phyloP scores from a whole-genome alignment of 2,797 vertebrate species.

The Mormyrops boulengeri region DNA sequence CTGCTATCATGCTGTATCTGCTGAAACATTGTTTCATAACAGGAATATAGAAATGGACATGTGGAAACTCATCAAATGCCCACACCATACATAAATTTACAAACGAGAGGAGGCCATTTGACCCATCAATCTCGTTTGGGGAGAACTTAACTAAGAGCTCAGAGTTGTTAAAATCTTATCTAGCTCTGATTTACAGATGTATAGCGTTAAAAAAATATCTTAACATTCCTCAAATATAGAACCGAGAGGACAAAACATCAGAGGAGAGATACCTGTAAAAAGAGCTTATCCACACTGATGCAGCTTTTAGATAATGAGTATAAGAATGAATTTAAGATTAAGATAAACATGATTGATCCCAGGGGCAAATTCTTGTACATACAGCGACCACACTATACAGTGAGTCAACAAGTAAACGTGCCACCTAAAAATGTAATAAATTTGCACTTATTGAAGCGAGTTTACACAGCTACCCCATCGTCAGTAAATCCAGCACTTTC shows the following conservation, averaged over 20 bases:
- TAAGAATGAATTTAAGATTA: neutral
- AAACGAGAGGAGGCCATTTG: neutral
- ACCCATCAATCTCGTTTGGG: neutral
- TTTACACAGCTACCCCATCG: neutral
- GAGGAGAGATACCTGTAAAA: neutral
- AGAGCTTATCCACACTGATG: neutral
- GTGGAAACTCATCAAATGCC: neutral
- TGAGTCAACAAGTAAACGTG: neutral
- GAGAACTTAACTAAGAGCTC: neutral
- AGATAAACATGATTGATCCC: neutral
- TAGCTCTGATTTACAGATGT: neutral
- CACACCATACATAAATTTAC: neutral
- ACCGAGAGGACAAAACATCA: neutral
- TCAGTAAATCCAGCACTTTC: neutral
- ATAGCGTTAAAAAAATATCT: neutral
- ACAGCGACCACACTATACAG: neutral
- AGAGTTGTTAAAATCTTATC: neutral
- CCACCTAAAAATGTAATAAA: neutral
- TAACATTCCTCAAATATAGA: neutral
- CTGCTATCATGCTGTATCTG: conserved; percentile 31
- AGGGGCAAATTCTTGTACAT: neutral
- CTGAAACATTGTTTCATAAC: conserved; percentile 20
- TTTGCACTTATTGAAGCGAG: neutral
- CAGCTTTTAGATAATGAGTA: neutral
- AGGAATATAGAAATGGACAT: conserved; percentile 5